Percentiles rank a stretch among this genome's conserved stretches.
phyloP scores from a whole-genome alignment of 2,113 vertebrate genomes.

The Cricetomys ansorgei region DNA sequence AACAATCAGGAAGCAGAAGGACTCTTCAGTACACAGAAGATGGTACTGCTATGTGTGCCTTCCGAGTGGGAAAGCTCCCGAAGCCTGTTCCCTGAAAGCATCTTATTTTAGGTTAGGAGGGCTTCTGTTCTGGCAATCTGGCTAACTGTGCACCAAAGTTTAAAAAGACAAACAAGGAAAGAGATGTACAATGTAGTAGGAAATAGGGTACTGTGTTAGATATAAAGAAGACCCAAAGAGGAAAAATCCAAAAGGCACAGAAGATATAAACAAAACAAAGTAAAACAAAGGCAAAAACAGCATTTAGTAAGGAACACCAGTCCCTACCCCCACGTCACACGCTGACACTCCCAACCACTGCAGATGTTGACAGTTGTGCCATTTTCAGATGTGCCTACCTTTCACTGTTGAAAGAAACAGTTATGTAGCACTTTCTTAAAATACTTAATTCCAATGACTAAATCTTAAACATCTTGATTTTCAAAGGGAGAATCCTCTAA shows the following conservation, averaged over 20 bases:
- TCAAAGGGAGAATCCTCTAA: constrained; percentile 23
- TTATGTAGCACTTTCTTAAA: constrained; percentile 32
- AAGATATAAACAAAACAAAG: background rate
- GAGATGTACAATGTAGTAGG: background rate
- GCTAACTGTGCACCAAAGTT: background rate
- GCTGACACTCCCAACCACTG: background rate
- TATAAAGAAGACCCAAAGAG: background rate
- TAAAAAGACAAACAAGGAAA: constrained; percentile 49
- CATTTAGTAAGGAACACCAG: background rate
- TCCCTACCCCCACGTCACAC: background rate
- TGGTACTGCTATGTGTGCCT: background rate
- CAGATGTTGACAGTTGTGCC: background rate
- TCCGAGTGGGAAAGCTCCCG: background rate
- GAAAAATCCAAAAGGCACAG: background rate
- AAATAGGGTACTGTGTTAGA: background rate
- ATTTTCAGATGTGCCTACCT: background rate
- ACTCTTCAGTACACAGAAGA: background rate
- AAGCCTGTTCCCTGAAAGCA: background rate
- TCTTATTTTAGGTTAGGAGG: constrained; percentile 43
- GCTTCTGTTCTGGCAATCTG: constrained; percentile 28
- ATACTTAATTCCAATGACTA: constrained; percentile 15
- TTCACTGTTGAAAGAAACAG: constrained; percentile 3
- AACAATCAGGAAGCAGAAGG: constrained; percentile 25
- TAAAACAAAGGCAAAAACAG: background rate
- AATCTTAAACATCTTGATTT: constrained; percentile 29